A percentile compares a stretch with the other conserved stretches of the same genome.
Evolutionary conservation across 2,797 vertebrate genomes (phyloP).

Genomic region (Poecilia velifera): DNA sequence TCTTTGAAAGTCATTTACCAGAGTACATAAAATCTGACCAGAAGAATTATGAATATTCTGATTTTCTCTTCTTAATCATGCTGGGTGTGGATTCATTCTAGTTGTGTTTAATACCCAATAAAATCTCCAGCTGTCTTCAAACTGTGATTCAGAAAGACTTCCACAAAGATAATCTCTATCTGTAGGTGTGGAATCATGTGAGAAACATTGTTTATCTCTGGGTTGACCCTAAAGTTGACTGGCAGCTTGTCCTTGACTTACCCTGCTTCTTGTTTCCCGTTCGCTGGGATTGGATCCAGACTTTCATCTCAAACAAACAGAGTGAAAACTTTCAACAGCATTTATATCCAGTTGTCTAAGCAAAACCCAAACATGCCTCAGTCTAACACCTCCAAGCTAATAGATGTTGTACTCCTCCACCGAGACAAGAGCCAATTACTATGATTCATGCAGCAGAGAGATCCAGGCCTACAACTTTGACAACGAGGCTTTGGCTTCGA

Average conservation of each 20-base stretch:
- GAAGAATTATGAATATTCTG: not conserved
- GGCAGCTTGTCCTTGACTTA: not conserved
- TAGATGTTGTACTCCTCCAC: conserved; percentile 53
- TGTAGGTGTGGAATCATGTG: not conserved
- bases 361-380: conserved; percentile 35
- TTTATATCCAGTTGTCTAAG: conserved; percentile 39
- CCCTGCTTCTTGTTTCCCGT: not conserved
- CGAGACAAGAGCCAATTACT: conserved; percentile 63
- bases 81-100: not conserved
- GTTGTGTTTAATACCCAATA: not conserved
- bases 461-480: conserved; percentile 35
- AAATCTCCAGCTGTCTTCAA: not conserved
- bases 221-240: not conserved
- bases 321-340: conserved; percentile 1
- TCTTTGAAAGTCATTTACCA: not conserved
- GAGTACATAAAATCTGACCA: not conserved
- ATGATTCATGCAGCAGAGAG: conserved; percentile 49
- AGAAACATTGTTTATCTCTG: not conserved
- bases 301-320: conserved; percentile 4
- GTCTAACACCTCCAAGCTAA: conserved; percentile 45
- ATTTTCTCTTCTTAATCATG: not conserved
- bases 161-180: not conserved
- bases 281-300: not conserved
- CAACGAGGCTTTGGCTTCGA: conserved; percentile 44
- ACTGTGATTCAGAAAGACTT: not conserved